phyloP scores from a whole-genome alignment of 2,797 vertebrate species.

The Poecile montanus region DNA sequence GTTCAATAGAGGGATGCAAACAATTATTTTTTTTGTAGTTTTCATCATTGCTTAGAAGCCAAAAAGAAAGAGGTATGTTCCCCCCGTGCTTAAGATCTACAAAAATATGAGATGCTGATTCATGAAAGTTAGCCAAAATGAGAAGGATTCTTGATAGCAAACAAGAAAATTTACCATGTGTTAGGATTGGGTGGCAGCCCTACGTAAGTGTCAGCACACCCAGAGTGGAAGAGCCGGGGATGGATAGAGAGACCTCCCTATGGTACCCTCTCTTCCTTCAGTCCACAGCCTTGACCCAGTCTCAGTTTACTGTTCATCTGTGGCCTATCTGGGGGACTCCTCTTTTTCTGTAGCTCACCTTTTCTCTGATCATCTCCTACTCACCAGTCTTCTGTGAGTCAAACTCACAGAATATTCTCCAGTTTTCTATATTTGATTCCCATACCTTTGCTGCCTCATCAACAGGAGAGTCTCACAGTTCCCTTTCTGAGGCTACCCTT shows the following conservation, averaged over 20 bases:
- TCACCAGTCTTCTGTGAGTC: not conserved
- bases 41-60: not conserved
- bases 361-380: not conserved
- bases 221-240: not conserved
- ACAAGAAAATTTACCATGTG: not conserved
- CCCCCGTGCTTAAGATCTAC: not conserved
- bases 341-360: not conserved
- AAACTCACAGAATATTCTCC: not conserved
- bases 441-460: not conserved
- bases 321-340: not conserved
- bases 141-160: not conserved
- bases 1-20: not conserved
- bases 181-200: not conserved
- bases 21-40: not conserved
- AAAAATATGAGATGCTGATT: not conserved
- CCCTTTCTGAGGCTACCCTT: not conserved
- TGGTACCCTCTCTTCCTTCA: not conserved
- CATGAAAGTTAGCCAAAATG: not conserved
- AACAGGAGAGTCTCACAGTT: not conserved
- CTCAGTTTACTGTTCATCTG: not conserved
- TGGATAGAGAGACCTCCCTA: not conserved
- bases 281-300: not conserved
- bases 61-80: not conserved
- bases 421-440: not conserved
- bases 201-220: accelerated